These are phyloP conservation scores for Melieria crassipennis DNA, from an alignment of 2,888 invertebrate species.

Conservation along the genomic window DNA sequence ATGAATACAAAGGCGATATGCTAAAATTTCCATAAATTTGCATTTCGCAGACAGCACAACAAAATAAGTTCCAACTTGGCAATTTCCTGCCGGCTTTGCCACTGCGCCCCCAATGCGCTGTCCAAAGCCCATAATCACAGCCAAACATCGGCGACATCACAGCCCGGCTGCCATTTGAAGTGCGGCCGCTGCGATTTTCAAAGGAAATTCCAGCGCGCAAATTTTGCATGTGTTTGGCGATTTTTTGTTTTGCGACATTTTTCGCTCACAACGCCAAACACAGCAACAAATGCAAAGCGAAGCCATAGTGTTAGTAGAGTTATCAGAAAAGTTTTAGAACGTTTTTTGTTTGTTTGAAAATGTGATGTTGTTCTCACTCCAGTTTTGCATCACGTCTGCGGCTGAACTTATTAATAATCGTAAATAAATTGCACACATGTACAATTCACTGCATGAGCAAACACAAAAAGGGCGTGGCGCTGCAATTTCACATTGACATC, in stretches of 20 bases:
- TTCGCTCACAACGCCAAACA: neutral
- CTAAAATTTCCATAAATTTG: constrained; percentile 53
- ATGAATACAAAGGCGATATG: too few relatives aligned
- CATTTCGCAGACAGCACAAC: constrained; percentile 39
- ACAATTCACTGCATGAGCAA: neutral
- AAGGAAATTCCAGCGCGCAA: constrained; percentile 30
- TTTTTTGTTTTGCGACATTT: constrained; percentile 19
- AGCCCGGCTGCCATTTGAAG: too few relatives aligned
- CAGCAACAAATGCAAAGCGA: neutral
- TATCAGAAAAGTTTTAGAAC: too few relatives aligned
- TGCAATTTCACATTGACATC: neutral
- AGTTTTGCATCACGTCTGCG: too few relatives aligned
- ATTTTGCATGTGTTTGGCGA: neutral
- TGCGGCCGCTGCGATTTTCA: constrained; percentile 26
- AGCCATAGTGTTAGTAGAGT: too few relatives aligned
- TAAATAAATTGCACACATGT: constrained; percentile 8
- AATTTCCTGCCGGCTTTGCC: too few relatives aligned
- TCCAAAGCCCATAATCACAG: constrained; percentile 19
- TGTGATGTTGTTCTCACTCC: too few relatives aligned
- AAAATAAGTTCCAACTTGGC: too few relatives aligned
- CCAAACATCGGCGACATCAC: neutral
- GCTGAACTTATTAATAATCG: neutral
- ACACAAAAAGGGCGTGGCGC: constrained; percentile 26
- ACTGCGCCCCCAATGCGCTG: neutral
- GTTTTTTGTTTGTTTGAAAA: too few relatives aligned